Evolutionary conservation across 2,797 vertebrate genomes (phyloP).

Genomic region (Tokudaia muenninki): DNA sequence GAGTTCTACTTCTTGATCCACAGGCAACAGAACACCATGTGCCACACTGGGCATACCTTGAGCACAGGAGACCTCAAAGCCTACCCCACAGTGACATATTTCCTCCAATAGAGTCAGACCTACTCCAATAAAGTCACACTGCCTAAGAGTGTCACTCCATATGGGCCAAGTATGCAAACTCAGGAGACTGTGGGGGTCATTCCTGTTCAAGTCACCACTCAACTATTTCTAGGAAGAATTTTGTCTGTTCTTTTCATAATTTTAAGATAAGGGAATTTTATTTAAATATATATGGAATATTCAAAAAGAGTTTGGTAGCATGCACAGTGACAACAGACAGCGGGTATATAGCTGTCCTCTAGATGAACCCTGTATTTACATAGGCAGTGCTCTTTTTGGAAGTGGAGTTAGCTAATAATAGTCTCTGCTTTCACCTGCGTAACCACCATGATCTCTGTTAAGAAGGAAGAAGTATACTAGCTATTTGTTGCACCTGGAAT

Average conservation of each 20-base stretch:
- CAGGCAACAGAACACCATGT: not conserved
- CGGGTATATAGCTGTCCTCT: accelerated
- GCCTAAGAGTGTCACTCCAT: not conserved
- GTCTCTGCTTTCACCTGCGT: not conserved
- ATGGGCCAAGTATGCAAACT: not conserved
- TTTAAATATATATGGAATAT: not conserved
- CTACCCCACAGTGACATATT: not conserved
- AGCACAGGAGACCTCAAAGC: not conserved
- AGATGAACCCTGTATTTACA: not conserved
- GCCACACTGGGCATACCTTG: not conserved
- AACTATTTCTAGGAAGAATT: not conserved
- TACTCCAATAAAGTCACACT: not conserved
- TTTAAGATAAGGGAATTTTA: not conserved
- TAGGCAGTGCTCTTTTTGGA: not conserved
- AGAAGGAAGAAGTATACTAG: not conserved
- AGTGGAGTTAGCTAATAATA: not conserved
- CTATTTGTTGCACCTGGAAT: not conserved
- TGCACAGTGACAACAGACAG: not conserved
- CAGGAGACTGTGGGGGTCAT: not conserved
- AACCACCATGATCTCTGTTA: not conserved
- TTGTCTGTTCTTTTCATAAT: not conserved
- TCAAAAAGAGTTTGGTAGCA: not conserved
- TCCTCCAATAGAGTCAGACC: not conserved
- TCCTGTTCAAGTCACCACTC: not conserved
- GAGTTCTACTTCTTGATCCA: not conserved